phyloP scores from a whole-genome alignment of 1,140 invertebrate species.

The Brachionus koreanus region DNA sequence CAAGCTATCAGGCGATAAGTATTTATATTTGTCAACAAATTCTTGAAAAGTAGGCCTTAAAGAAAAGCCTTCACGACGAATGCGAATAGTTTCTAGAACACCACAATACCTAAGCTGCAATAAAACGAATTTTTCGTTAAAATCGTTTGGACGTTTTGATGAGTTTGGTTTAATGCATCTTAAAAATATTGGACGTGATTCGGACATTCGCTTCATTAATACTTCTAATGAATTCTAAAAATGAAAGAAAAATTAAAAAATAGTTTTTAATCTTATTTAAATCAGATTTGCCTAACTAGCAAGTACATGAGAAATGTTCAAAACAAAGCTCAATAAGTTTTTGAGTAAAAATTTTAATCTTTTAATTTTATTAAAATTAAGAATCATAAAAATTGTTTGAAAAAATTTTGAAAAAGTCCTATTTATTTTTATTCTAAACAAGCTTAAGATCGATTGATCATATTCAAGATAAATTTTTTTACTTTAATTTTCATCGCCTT shows the following conservation, averaged over 20 bases:
- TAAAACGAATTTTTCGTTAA: constrained; percentile 69
- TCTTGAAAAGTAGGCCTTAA: constrained; percentile 66
- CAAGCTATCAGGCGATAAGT: constrained; percentile 1
- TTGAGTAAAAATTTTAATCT: too few species aligned
- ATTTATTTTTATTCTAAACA: too few species aligned
- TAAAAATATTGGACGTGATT: constrained; percentile 70
- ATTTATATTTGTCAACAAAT: constrained; percentile 60
- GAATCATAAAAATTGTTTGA: too few species aligned
- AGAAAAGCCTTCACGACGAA: constrained; percentile 86
- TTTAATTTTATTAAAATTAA: too few species aligned
- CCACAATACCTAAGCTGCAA: constrained; percentile 89
- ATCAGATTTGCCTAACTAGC: too few species aligned
- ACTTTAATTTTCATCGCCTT: too few species aligned
- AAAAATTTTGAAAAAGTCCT: too few species aligned
- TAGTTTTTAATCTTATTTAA: too few species aligned
- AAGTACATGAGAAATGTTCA: too few species aligned
- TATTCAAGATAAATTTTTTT: too few species aligned
- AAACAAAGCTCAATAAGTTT: too few species aligned
- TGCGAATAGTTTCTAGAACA: constrained; percentile 99
- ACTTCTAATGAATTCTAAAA: constrained; percentile 39
- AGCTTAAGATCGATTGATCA: too few species aligned
- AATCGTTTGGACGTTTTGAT: constrained; percentile 66
- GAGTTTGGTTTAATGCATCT: constrained; percentile 76
- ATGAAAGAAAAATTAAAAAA: not conserved
- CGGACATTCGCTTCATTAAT: constrained; percentile 69